phyloP scores from a whole-genome alignment of 2,113 vertebrate species.

The Corythornis cristatus region DNA sequence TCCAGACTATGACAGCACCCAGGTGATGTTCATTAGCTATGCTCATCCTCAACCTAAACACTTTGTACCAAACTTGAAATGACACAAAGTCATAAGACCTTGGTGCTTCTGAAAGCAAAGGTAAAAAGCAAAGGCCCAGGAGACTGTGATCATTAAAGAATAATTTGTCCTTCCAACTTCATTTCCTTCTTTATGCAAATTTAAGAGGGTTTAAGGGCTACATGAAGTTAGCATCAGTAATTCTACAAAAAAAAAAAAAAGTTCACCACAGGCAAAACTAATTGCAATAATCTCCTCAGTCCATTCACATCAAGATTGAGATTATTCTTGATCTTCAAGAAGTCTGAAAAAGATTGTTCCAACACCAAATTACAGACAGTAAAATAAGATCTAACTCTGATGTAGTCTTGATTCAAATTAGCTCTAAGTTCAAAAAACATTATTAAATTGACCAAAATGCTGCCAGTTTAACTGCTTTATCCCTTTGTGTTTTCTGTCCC shows the following conservation, averaged over 20 bases:
- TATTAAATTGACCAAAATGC: not conserved
- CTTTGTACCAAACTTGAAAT: not conserved
- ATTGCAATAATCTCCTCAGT: rapidly evolving
- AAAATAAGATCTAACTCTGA: not conserved
- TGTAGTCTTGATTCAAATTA: not conserved
- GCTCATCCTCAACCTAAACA: not conserved
- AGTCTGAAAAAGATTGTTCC: not conserved
- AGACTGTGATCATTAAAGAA: not conserved
- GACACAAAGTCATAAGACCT: not conserved
- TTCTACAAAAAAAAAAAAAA: not conserved
- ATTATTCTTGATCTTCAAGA: not conserved
- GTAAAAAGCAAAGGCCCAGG: not conserved
- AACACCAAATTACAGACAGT: not conserved
- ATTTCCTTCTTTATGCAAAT: not conserved
- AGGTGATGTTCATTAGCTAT: not conserved
- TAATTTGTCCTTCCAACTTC: not conserved
- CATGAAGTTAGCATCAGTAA: not conserved
- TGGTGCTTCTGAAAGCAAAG: not conserved
- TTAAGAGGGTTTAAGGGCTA: not conserved
- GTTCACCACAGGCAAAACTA: not conserved
- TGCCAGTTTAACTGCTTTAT: not conserved
- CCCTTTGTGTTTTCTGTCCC: not conserved
- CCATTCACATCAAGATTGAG: not conserved
- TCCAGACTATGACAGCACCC: not conserved
- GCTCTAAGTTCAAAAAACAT: not conserved